Conservation (phyloP, 2,888 invertebrate species). For the Caenorhabditis angaria region DNA sequence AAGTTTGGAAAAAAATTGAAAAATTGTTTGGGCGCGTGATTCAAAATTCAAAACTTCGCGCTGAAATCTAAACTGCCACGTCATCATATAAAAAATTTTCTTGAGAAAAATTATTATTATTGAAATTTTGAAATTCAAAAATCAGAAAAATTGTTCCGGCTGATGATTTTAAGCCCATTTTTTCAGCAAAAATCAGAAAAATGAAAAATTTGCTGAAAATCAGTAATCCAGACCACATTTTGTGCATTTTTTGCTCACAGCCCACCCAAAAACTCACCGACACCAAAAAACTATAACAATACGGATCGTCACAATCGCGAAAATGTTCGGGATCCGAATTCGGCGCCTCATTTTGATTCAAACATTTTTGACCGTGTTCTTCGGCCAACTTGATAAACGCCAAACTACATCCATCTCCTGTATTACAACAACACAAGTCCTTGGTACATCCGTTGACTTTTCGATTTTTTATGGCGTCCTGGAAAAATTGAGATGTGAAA, state of each 20-base stretch:
- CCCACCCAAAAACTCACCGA: slow-evolving; percentile 33
- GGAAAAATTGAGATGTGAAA: neutral
- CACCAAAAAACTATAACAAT: slow-evolving; percentile 57
- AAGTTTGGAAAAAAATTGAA: too few relatives aligned
- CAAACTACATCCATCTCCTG: slow-evolving; percentile 56
- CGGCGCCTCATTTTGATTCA: slow-evolving; percentile 47
- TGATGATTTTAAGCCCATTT: neutral
- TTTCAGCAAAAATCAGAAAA: neutral
- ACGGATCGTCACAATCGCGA: slow-evolving; percentile 60
- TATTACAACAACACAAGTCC: slow-evolving; percentile 62
- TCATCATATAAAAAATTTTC: too few relatives aligned
- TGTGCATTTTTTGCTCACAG: neutral
- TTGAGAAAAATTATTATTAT: too few relatives aligned
- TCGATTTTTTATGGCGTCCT: slow-evolving; percentile 49
- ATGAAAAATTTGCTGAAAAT: neutral
- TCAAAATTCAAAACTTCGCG: too few relatives aligned
- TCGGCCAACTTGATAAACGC: slow-evolving; percentile 48
- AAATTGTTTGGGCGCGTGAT: too few relatives aligned
- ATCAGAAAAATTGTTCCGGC: too few relatives aligned
- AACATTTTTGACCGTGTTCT: slow-evolving; percentile 45
- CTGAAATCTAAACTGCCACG: too few relatives aligned
- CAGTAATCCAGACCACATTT: too few relatives aligned
- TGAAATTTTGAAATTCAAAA: too few relatives aligned
- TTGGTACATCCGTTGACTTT: slow-evolving; percentile 53
- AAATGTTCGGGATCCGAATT: slow-evolving; percentile 46